Conservation (phyloP, 2,888 invertebrate species). For the Caenorhabditis sulstoni region DNA sequence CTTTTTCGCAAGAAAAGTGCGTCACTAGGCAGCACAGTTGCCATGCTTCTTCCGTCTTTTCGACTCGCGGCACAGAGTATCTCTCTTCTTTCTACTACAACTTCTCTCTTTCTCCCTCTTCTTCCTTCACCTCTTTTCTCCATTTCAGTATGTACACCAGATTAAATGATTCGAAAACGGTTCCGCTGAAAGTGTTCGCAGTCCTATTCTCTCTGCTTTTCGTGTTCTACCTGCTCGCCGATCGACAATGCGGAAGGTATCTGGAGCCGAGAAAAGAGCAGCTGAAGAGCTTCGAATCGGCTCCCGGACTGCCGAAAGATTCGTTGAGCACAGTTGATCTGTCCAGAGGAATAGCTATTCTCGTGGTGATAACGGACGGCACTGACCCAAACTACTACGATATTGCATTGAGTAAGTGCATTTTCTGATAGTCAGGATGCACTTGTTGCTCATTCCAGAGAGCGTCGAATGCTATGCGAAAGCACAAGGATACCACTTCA, state of each 20-base stretch:
- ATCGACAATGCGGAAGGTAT: background rate
- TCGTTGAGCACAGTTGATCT: background rate
- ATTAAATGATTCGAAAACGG: background rate
- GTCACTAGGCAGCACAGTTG: no score
- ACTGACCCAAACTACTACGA: conserved; percentile 15
- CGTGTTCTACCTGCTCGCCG: conserved; percentile 3
- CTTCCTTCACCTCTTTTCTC: no score
- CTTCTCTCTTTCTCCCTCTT: no score
- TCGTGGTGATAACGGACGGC: conserved; percentile 3
- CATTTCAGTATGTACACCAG: background rate
- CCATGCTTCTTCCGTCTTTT: no score
- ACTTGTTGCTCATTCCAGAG: conserved; percentile 22
- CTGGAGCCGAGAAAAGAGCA: background rate
- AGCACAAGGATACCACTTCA: conserved; percentile 44
- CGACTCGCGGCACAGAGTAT: no score
- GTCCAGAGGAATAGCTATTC: conserved; percentile 19
- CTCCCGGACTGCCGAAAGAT: background rate
- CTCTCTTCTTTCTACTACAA: no score
- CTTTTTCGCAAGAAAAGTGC: no score
- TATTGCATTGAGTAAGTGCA: conserved; percentile 29
- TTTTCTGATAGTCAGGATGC: background rate
- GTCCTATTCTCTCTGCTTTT: background rate
- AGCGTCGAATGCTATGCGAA: conserved; percentile 52
- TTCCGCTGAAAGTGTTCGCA: conserved; percentile 8
- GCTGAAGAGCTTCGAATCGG: background rate